phyloP scores from a whole-genome alignment of 1,140 invertebrate genomes.

The Gonatopus flavifemur region DNA sequence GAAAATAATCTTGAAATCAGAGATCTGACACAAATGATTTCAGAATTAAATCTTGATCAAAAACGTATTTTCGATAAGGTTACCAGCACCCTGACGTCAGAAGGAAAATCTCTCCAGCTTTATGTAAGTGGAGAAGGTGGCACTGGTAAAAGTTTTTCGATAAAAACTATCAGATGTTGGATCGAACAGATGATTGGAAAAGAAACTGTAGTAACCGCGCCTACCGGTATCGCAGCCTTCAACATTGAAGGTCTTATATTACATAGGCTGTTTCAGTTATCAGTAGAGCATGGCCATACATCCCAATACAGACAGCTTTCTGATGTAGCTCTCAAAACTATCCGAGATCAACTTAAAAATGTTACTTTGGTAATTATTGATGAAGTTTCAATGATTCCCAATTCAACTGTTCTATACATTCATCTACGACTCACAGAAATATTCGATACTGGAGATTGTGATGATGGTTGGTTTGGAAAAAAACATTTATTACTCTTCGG shows the following conservation, averaged over 20 bases:
- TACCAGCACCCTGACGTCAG: slow-evolving; percentile 4
- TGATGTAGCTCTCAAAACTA: slow-evolving; percentile 21
- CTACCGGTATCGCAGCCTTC: slow-evolving; percentile 30
- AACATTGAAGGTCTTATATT: too few species aligned
- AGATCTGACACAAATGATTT: slow-evolving; percentile 18
- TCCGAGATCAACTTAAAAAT: slow-evolving; percentile 23
- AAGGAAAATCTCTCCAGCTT: slow-evolving; percentile 17
- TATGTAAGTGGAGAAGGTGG: slow-evolving; percentile 25
- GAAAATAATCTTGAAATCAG: slow-evolving; percentile 6
- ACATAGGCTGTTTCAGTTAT: too few species aligned
- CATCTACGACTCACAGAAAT: slow-evolving; percentile 34
- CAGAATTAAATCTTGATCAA: slow-evolving; percentile 25
- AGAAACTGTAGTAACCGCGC: slow-evolving; percentile 31
- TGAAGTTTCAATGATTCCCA: too few species aligned
- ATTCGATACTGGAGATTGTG: slow-evolving; percentile 26
- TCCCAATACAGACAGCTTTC: slow-evolving; percentile 21
- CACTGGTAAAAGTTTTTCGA: too few species aligned
- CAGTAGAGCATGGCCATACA: too few species aligned
- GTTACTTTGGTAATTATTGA: slow-evolving; percentile 39
- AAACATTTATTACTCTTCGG: too few species aligned
- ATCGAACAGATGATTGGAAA: too few species aligned
- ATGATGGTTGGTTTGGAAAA: slow-evolving; percentile 32
- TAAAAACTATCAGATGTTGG: too few species aligned
- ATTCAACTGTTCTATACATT: slow-evolving; percentile 33
- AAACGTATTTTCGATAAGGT: slow-evolving; percentile 22